phyloP scores from a whole-genome alignment of 92 coral and sea anemone genomes.

The Phymanthus crucifer region DNA sequence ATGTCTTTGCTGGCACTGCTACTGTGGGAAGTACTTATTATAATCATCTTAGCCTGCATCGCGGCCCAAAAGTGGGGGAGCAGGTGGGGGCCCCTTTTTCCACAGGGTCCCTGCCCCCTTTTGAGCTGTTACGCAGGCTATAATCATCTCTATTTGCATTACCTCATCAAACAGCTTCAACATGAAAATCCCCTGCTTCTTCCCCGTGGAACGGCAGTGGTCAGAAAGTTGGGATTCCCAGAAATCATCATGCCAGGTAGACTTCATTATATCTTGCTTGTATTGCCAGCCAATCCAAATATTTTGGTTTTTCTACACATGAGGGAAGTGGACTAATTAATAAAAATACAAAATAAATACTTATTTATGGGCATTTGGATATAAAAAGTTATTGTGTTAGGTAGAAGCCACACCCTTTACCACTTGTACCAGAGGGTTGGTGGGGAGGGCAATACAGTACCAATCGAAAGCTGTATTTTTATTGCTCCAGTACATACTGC shows the following conservation, averaged over 20 bases:
- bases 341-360: neutral
- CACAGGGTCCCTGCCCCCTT: no score
- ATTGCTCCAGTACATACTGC: no score
- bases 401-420: no score
- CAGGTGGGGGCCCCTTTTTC: no score
- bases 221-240: conserved; percentile 94
- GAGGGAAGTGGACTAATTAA: neutral
- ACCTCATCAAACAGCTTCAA: conserved; percentile 52
- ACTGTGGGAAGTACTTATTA: neutral
- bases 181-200: conserved; percentile 83
- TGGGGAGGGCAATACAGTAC: no score
- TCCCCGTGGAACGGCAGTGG: conserved; percentile 76
- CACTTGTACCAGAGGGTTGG: no score
- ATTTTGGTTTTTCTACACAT: no score
- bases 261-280: no score
- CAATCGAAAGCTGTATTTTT: no score
- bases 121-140: neutral
- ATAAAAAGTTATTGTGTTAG: neutral
- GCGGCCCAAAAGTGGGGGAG: no score
- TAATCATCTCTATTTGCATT: neutral
- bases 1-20: neutral
- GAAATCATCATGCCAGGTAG: conserved; percentile 97
- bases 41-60: no score
- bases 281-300: no score
- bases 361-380: neutral